phyloP scores from a whole-genome alignment of 2,888 invertebrate genomes.

The Stictocephala bisonia region DNA sequence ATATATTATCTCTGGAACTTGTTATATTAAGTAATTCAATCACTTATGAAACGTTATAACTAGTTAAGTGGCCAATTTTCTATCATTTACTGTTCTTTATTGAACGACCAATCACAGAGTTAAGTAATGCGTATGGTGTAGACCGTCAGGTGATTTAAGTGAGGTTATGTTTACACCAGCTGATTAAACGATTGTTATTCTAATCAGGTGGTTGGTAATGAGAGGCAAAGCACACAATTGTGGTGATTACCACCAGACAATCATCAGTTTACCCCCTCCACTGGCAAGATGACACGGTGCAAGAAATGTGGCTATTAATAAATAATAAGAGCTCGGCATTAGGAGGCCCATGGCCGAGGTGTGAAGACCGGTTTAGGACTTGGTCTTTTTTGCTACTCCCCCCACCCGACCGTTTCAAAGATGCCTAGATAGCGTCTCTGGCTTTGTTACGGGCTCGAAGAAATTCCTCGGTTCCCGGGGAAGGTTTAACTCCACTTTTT shows the following conservation, averaged over 20 bases:
- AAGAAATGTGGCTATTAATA: conserved; percentile 43
- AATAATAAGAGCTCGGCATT: conserved; percentile 40
- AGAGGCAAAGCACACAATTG: conserved; percentile 9
- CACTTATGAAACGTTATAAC: too few species aligned
- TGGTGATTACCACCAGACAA: background rate
- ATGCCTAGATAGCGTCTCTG: conserved; percentile 31
- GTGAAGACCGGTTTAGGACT: conserved; percentile 37
- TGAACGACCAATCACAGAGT: too few species aligned
- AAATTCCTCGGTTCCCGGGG: conserved; percentile 2
- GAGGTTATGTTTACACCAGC: conserved; percentile 35
- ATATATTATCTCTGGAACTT: too few species aligned
- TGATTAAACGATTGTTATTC: conserved; percentile 32
- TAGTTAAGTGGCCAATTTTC: too few species aligned
- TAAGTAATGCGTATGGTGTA: too few species aligned
- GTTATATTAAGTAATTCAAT: too few species aligned
- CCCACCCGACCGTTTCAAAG: background rate
- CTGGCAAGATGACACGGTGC: conserved; percentile 36
- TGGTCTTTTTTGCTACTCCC: background rate
- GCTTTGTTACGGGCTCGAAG: conserved; percentile 20
- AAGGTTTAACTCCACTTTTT: conserved; percentile 38
- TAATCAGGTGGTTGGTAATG: conserved; percentile 35
- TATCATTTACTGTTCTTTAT: too few species aligned
- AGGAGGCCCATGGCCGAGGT: conserved; percentile 32
- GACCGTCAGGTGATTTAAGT: background rate
- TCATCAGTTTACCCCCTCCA: background rate